A percentile compares a stretch with the other conserved stretches of the same genome.
phyloP scores from a whole-genome alignment of 2,113 vertebrate genomes.

The Corvus moneduloides region DNA sequence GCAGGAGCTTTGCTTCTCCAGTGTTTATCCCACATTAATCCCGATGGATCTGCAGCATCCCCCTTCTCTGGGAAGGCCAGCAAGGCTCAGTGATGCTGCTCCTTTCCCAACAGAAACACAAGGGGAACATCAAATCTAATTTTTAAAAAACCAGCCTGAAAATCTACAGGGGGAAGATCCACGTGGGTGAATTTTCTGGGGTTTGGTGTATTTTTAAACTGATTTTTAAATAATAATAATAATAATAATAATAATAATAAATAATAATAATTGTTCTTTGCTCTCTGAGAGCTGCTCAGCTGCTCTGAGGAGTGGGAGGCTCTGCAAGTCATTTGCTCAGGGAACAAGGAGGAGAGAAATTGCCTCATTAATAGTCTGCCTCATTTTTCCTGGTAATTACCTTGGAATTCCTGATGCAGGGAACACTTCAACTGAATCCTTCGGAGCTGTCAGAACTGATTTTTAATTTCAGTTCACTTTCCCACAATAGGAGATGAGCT shows the following conservation, averaged over 20 bases:
- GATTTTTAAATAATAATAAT: background rate
- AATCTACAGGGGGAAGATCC: background rate
- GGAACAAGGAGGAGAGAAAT: conserved; percentile 8
- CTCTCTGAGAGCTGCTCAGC: background rate
- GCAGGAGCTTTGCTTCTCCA: background rate
- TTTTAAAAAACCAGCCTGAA: too few species aligned
- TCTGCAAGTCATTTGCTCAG: background rate
- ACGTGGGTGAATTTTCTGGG: rapidly evolving
- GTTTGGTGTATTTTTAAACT: background rate
- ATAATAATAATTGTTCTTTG: background rate
- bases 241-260: background rate
- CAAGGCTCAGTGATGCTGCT: background rate
- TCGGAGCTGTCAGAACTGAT: background rate
- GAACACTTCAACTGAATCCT: background rate
- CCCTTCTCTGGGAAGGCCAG: background rate
- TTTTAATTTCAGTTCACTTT: background rate
- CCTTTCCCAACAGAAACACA: background rate
- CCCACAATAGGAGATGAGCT: background rate
- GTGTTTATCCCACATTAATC: background rate
- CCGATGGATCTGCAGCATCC: background rate
- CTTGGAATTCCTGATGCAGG: background rate
- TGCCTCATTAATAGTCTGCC: background rate
- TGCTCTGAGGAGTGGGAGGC: conserved; percentile 7
- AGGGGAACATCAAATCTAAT: rapidly evolving
- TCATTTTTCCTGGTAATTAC: background rate